Percentiles rank a stretch among this genome's conserved stretches.
Conservation (phyloP, 2,113 vertebrate genomes). For the Perca schrenkii region DNA sequence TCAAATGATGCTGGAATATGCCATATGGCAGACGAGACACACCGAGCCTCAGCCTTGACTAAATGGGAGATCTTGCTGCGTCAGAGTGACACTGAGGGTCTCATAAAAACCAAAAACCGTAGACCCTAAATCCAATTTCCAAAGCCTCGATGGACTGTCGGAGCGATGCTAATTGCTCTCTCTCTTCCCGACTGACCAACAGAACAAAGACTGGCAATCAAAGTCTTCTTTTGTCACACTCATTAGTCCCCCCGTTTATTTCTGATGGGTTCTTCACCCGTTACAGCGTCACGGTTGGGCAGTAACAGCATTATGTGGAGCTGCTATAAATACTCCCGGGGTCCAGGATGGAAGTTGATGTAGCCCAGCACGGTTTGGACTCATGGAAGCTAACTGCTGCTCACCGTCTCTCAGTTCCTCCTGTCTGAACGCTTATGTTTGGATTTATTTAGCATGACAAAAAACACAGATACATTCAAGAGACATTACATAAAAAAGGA, state of each 20-base stretch:
- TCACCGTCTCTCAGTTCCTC: neutral
- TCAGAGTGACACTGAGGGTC: slow-evolving; percentile 18
- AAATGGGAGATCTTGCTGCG: neutral
- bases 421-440: neutral
- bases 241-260: slow-evolving; percentile 48
- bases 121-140: slow-evolving; percentile 55
- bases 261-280: slow-evolving; percentile 9
- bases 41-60: neutral
- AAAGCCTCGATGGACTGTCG: slow-evolving; percentile 50
- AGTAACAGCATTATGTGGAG: neutral
- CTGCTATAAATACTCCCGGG: slow-evolving; percentile 8
- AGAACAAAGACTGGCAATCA: slow-evolving; percentile 65
- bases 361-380: neutral
- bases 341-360: neutral
- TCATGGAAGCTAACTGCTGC: neutral
- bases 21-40: neutral
- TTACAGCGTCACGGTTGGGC: slow-evolving; percentile 12
- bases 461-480: too few species aligned
- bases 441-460: too few species aligned
- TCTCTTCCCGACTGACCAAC: slow-evolving; percentile 9
- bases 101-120: slow-evolving; percentile 10
- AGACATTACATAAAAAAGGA: too few species aligned
- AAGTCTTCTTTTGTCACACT: slow-evolving; percentile 52
- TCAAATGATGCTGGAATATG: neutral
- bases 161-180: slow-evolving; percentile 54